These are phyloP conservation scores for Uropetala carovei DNA, from an alignment of 2,888 invertebrate genomes.

Conservation along the genomic window DNA sequence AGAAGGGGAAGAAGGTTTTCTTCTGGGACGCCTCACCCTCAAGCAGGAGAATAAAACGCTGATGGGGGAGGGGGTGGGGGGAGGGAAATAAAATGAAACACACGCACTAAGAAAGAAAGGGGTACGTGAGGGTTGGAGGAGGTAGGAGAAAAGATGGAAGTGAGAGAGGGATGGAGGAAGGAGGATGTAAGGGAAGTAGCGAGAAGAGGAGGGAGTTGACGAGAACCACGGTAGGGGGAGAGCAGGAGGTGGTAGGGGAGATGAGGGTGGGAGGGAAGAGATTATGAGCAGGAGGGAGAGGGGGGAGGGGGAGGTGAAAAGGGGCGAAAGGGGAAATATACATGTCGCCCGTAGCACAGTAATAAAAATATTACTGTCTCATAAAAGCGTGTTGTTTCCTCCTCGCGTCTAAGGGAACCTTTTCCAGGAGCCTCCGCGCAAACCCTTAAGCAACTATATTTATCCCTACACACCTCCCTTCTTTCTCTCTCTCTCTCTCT, in stretches of 20 bases:
- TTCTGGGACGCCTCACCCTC: background rate
- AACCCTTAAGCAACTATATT: background rate
- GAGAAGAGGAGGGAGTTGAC: background rate
- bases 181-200: background rate
- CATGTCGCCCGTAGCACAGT: background rate
- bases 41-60: background rate
- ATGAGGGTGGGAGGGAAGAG: background rate
- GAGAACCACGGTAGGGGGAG: background rate
- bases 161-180: too few species aligned
- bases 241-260: background rate
- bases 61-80: too few species aligned
- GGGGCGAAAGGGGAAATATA: too few species aligned
- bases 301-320: background rate
- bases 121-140: background rate
- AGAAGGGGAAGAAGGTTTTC: background rate
- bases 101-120: too few species aligned
- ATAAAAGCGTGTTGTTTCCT: background rate
- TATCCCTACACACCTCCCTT: background rate
- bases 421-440: background rate
- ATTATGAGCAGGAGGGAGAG: background rate
- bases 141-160: background rate
- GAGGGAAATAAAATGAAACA: background rate
- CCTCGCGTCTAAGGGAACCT: background rate
- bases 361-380: conserved; percentile 32
- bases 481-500: background rate